phyloP scores from a whole-genome alignment of 1,140 invertebrate genomes.

The Halictus rubicundus region DNA sequence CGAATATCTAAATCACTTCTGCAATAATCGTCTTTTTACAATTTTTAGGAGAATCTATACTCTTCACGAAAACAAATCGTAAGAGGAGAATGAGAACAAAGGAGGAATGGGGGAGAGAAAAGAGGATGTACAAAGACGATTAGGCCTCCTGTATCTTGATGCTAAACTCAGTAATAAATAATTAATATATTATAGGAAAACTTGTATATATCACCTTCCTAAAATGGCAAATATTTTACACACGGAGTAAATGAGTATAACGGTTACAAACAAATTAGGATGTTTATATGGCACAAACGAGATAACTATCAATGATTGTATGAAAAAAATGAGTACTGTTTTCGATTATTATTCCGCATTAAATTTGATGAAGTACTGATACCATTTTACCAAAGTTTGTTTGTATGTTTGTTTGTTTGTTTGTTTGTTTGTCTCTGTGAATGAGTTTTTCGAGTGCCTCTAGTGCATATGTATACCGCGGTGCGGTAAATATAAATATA shows the following conservation, averaged over 20 bases:
- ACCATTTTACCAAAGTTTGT: not conserved
- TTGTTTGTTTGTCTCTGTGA: not conserved
- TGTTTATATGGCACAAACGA: conserved; percentile 33
- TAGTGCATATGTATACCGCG: not conserved
- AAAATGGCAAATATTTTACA: conserved; percentile 27
- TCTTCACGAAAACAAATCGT: not conserved
- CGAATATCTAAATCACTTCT: not conserved
- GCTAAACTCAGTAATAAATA: conserved; percentile 17
- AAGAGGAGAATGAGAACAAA: no score
- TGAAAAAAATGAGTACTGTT: not conserved
- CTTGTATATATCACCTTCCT: conserved; percentile 1
- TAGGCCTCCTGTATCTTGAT: conserved; percentile 18
- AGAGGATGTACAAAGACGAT: conserved; percentile 10
- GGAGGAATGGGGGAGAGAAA: no score
- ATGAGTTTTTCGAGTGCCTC: not conserved
- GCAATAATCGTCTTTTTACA: conserved; percentile 1
- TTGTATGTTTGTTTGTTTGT: conserved; percentile 2
- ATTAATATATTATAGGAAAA: conserved; percentile 6
- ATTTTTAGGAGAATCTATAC: not conserved
- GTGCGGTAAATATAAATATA: not conserved
- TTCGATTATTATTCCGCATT: not conserved
- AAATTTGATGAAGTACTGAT: not conserved
- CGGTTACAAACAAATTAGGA: conserved; percentile 5
- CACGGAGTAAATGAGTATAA: conserved; percentile 2
- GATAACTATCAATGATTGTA: conserved; percentile 4